These are phyloP conservation scores for Pachycephala philippinensis DNA, from an alignment of 2,113 vertebrate genomes.

Conservation along the genomic window DNA sequence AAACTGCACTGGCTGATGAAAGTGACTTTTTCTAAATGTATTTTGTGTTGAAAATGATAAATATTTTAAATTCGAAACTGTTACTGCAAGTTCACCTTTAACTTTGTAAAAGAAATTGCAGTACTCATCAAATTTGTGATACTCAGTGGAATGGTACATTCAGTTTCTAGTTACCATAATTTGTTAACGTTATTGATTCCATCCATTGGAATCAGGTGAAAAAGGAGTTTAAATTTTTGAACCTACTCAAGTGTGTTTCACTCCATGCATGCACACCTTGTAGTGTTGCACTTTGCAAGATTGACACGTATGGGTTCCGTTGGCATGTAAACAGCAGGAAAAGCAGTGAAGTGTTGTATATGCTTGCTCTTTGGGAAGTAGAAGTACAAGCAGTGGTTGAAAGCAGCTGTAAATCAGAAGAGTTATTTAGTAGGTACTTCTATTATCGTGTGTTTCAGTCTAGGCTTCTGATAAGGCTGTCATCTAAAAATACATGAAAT, in stretches of 20 bases:
- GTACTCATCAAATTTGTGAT: background rate
- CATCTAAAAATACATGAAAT: background rate
- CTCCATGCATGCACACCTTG: rapidly evolving
- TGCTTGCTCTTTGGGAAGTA: background rate
- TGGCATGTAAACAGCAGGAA: background rate
- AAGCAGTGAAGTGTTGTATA: background rate
- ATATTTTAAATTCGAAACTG: background rate
- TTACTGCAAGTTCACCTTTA: background rate
- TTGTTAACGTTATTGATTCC: background rate
- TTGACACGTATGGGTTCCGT: background rate
- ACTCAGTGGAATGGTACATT: background rate
- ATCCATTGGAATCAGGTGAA: background rate
- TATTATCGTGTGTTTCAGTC: background rate
- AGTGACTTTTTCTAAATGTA: background rate
- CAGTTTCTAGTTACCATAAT: background rate
- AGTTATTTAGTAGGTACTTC: background rate
- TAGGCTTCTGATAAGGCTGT: background rate
- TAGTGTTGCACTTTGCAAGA: background rate
- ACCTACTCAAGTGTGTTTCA: background rate
- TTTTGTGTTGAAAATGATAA: background rate
- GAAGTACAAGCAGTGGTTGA: background rate
- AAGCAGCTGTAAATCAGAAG: background rate
- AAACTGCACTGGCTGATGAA: background rate
- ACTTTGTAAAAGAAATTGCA: background rate
- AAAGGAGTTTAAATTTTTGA: background rate